These are phyloP conservation scores for Phasianus colchicus DNA, from an alignment of 2,113 vertebrate species.

Conservation along the genomic window DNA sequence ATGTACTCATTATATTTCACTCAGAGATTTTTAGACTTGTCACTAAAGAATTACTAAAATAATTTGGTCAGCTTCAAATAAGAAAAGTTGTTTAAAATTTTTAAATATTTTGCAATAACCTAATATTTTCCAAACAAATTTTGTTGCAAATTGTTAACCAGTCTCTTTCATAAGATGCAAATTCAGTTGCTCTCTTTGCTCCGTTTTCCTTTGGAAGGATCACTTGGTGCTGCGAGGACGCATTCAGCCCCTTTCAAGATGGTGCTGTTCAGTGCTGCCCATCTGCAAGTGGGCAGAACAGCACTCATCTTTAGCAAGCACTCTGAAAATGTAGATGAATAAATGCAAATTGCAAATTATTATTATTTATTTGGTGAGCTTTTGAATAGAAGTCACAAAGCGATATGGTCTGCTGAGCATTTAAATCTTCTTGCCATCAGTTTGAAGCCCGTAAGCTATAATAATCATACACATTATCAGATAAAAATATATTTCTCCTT, in stretches of 20 bases:
- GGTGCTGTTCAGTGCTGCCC: not conserved
- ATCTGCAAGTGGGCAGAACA: constrained; percentile 3
- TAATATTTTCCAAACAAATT: not conserved
- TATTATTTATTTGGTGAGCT: not conserved
- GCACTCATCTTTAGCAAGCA: not conserved
- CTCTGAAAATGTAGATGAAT: not conserved
- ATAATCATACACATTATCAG: not conserved
- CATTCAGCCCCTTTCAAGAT: not conserved
- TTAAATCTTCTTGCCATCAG: not conserved
- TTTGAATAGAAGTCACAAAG: not conserved
- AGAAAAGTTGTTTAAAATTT: not conserved
- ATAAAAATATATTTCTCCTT: not conserved
- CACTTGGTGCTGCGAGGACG: not conserved
- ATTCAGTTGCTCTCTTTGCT: not conserved
- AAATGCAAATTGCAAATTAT: constrained; percentile 22
- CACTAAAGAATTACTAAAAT: not conserved
- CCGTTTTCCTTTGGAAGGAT: not conserved
- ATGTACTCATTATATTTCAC: not conserved
- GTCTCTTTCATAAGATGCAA: not conserved
- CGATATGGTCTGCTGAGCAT: not conserved
- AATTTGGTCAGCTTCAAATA: not conserved
- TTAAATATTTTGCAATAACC: not conserved
- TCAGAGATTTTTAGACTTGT: not conserved
- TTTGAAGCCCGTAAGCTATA: not conserved
- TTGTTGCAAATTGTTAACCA: not conserved